Evolutionary conservation across 1,140 invertebrate species (phyloP), one percentile per base, ranked within the genome.

Genomic region (Melanaphis sacchari): DNA sequence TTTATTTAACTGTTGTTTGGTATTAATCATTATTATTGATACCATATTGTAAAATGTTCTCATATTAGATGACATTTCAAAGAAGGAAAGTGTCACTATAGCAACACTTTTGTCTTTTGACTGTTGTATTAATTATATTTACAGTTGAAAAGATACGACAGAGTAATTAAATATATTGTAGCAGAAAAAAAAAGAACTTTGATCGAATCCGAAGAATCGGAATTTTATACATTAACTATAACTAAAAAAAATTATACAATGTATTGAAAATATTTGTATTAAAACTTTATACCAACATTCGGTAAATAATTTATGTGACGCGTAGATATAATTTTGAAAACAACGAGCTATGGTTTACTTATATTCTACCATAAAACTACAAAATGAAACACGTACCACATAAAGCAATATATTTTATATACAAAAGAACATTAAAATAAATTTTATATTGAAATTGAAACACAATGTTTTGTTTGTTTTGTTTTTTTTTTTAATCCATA

Each of bases 41-140:
- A 31, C 59, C n/a, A 24, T 76, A 7, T n/a, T 76, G 15, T 76
- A 76, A 18, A n/a, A 76, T 31, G n/a, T n/a, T 36, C 59, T 76
- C 59, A n/a, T 76, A 76, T 76, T 76, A 76, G 59, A 76, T n/a
- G n/a, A n/a, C 59, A 76, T n/a, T 76, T 76, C 59, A 76, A 36
- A 76, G 59, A 76, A n/a, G 59, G 2, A 76, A 76, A 76, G 59
- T n/a, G 59, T 76, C 59, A 76, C 59, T 76, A 76, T 76, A 15
- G 59, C 31, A 76, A 76, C 59, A 76, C n/a, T 76, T 76, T 76
- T 76, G 59, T 76, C 59, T 76, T 76, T 76, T n/a, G 59, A 76
- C 59, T n/a, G 59, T 76, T 76, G 59, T 76, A 76, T 76, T 76
- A 76, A 76, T 76, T 76, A 76, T 76, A 76, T n/a, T 76, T 76